Conservation (phyloP, 2,888 invertebrate genomes). For the Drosophila mettleri region DNA sequence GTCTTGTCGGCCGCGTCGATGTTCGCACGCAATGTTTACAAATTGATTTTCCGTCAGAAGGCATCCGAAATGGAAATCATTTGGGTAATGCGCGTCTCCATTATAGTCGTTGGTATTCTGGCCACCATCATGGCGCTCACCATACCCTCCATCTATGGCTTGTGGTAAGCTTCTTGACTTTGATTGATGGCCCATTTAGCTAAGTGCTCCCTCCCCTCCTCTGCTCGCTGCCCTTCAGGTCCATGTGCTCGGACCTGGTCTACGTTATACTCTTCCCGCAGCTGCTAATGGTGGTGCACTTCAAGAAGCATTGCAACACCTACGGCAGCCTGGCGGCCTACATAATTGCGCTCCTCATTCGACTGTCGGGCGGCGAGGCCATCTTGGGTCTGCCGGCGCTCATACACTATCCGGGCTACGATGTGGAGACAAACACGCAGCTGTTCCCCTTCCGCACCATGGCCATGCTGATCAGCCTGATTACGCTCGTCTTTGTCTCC, state of each 20-base stretch:
- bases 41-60: constrained; percentile 97
- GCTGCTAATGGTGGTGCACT: constrained; percentile 98
- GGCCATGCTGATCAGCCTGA: constrained; percentile 95
- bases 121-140: constrained; percentile 98
- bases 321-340: constrained; percentile 97
- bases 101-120: constrained; percentile 95
- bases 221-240: constrained; percentile 87
- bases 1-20: constrained; percentile 99
- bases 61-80: constrained; percentile 99
- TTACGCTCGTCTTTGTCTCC: constrained; percentile 92
- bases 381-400: constrained; percentile 92
- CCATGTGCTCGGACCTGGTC: constrained; percentile 99
- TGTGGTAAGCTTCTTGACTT: constrained; percentile 90
- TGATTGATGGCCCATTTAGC: constrained; percentile 38
- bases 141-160: constrained; percentile 98
- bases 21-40: constrained; percentile 99
- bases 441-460: constrained; percentile 98
- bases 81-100: constrained; percentile 97
- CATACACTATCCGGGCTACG: constrained; percentile 95
- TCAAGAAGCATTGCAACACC: constrained; percentile 96
- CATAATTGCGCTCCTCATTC: constrained; percentile 92
- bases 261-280: constrained; percentile 99
- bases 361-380: constrained; percentile 95
- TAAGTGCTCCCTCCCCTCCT: constrained; percentile 16
- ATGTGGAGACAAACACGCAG: constrained; percentile 89